Evolutionary conservation across 2,113 vertebrate species (phyloP).

Genomic region (Cavia aperea): DNA sequence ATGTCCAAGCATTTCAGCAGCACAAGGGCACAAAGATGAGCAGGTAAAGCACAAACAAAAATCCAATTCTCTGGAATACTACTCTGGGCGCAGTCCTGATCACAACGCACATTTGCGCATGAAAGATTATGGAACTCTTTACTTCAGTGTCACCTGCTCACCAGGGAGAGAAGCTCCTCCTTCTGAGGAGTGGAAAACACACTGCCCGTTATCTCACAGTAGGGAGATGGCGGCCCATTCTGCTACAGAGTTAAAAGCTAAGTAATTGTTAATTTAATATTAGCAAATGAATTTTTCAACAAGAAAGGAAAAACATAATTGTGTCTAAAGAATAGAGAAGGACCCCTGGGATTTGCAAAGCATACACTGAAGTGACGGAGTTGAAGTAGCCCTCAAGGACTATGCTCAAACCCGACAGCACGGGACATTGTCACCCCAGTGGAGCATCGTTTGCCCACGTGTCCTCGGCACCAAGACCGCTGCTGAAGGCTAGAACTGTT

Average conservation of each 20-base stretch:
- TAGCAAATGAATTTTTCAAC: neutral
- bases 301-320: slow-evolving; percentile 38
- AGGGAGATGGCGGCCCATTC: neutral
- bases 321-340: slow-evolving; percentile 53
- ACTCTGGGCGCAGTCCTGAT: neutral
- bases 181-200: neutral
- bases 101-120: neutral
- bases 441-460: slow-evolving; percentile 9
- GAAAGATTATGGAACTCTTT: neutral
- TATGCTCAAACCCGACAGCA: slow-evolving; percentile 59
- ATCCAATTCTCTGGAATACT: slow-evolving; percentile 10
- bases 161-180: neutral
- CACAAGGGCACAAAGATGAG: neutral
- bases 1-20: neutral
- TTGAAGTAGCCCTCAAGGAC: slow-evolving; percentile 55
- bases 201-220: neutral
- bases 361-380: slow-evolving; percentile 61
- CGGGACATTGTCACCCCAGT: slow-evolving; percentile 39
- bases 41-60: neutral
- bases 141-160: neutral
- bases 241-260: slow-evolving; percentile 30
- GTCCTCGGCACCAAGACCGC: slow-evolving; percentile 17
- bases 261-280: neutral
- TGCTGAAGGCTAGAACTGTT: slow-evolving; percentile 34
- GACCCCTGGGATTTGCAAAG: slow-evolving; percentile 34